Percentiles rank a stretch among this genome's conserved stretches.
Conservation (phyloP, 2,113 vertebrate genomes). For the Vidua macroura region DNA sequence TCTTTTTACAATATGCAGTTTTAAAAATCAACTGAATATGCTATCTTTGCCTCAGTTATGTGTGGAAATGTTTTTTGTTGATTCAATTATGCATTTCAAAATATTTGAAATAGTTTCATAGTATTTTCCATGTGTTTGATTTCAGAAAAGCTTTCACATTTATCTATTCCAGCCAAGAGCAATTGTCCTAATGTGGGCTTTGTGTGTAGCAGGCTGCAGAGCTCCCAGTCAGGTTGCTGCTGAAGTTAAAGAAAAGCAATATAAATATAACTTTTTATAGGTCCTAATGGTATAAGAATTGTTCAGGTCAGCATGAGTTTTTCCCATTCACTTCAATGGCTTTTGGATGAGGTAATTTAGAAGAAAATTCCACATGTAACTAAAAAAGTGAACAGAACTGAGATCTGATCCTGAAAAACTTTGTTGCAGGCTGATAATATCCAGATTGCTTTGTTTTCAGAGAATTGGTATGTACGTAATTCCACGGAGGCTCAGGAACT, state of each 20-base stretch:
- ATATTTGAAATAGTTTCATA: not conserved
- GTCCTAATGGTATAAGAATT: not conserved
- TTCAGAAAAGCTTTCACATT: not conserved
- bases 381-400: not conserved
- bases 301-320: not conserved
- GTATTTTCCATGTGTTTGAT: not conserved
- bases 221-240: not conserved
- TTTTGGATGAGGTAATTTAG: conserved; percentile 7
- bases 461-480: not conserved
- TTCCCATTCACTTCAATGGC: not conserved
- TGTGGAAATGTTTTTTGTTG: not conserved
- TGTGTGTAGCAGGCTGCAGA: not conserved
- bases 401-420: not conserved
- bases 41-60: not conserved
- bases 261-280: not conserved
- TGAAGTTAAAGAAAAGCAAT: not conserved
- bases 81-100: not conserved
- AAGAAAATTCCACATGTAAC: not conserved
- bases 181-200: not conserved
- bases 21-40: not conserved
- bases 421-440: not conserved
- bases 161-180: not conserved
- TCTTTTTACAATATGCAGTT: not conserved
- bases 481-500: not conserved
- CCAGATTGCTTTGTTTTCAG: not conserved